phyloP scores from a whole-genome alignment of 2,113 vertebrate genomes.

The Callipepla californica region DNA sequence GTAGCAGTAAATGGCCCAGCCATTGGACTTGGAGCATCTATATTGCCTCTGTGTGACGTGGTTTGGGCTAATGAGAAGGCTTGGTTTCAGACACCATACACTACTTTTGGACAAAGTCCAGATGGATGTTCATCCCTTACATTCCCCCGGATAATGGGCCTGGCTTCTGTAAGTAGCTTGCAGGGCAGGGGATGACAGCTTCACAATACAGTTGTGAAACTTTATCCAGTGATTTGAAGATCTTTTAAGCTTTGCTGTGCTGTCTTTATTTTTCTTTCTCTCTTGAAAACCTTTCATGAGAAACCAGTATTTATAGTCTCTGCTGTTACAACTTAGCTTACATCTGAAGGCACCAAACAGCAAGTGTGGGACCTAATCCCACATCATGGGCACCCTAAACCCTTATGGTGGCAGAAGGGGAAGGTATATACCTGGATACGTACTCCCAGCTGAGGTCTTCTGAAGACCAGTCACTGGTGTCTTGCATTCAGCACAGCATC shows the following conservation, averaged over 20 bases:
- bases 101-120: constrained; percentile 94
- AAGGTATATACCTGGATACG: not conserved
- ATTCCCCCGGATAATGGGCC: constrained; percentile 96
- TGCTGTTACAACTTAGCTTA: not conserved
- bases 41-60: constrained; percentile 96
- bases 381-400: not conserved
- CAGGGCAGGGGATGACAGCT: constrained; percentile 29
- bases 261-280: not conserved
- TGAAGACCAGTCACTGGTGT: not conserved
- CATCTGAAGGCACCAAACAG: not conserved
- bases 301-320: not conserved
- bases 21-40: constrained; percentile 93
- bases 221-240: not conserved
- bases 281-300: constrained; percentile 28
- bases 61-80: constrained; percentile 99
- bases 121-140: constrained; percentile 95
- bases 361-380: not conserved
- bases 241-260: not conserved
- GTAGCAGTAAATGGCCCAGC: constrained; percentile 96
- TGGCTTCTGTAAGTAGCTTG: constrained; percentile 91
- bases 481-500: not conserved
- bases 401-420: not conserved
- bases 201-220: not conserved
- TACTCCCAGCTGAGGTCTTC: not conserved
- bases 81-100: constrained; percentile 98